A percentile compares a stretch with the other conserved stretches of the same genome.
Conservation (phyloP, 2,797 vertebrate species). For the Aldrovandia affinis region DNA sequence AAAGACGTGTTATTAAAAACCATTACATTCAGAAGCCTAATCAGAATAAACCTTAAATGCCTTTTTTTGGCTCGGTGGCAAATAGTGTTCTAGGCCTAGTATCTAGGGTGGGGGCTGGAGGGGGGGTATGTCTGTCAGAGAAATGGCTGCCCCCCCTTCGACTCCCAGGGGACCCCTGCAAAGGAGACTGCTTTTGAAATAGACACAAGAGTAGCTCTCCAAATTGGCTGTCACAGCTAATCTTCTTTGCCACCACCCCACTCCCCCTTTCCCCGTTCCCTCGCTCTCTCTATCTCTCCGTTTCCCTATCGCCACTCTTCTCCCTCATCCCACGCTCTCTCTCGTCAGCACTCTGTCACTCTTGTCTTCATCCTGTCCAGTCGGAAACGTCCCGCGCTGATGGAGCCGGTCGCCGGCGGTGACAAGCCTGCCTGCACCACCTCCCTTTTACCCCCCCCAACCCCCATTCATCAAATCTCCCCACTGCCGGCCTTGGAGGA, state of each 20-base stretch:
- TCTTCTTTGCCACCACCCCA: constrained; percentile 21
- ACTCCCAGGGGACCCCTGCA: background rate
- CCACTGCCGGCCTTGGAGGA: background rate
- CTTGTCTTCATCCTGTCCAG: background rate
- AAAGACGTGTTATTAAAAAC: background rate
- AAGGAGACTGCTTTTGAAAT: background rate
- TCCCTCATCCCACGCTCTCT: background rate
- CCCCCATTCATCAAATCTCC: background rate
- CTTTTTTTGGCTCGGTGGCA: background rate
- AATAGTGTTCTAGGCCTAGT: too few relatives aligned
- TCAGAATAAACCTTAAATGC: constrained; percentile 18
- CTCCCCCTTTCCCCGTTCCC: constrained; percentile 3
- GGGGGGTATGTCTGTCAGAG: background rate
- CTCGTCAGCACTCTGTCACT: constrained; percentile 5
- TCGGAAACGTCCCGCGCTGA: background rate
- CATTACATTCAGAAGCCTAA: background rate
- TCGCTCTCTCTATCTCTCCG: background rate
- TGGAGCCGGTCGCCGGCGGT: background rate
- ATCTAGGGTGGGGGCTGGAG: background rate
- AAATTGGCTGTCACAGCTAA: constrained; percentile 43
- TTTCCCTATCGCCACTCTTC: background rate
- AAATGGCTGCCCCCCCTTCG: too few relatives aligned
- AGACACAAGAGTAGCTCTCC: constrained; percentile 30
- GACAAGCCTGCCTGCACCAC: background rate
- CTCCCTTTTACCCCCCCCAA: background rate